Evolutionary conservation across 2,113 vertebrate genomes (phyloP), one percentile per base, ranked within the genome.

Genomic region (Chaetops frenatus): DNA sequence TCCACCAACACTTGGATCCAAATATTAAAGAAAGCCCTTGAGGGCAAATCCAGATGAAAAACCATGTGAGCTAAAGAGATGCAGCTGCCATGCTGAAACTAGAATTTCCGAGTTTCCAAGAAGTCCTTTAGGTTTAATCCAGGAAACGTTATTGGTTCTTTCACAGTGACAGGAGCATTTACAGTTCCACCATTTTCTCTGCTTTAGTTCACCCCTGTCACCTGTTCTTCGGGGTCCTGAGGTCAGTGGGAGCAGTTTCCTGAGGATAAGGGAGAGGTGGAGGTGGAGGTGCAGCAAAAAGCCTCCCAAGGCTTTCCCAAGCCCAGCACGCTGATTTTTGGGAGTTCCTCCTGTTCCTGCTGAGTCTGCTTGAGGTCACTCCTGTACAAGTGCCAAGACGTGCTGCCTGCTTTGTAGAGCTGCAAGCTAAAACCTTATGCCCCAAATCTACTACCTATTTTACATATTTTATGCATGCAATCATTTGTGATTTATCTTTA

Each of bases 341-440:
- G 33, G 6, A 6, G 9, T 66, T 77, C 11, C 24, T 64, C 20
- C 6, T 40, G 5, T 12, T 50, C 18, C 24, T 70, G 56, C 18
- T 28, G n/a, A 51, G 10, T 25, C 18, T 91, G 56, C 54, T 40
- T n/a, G 48, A 64, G 7, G 22, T 70, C 54, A 70, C 15, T 35
- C 35, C 19, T 35, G 7, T 12, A 8, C 0, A 0, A 36, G 50
- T 54, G 57, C 51, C 76, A 48, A 56, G 22, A n/a, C 2, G 6
- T 16, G 21, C 36, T 53, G 12, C 29, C 67, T 47, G 35, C 19
- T 73, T 44, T 42, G 11, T 4, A 66, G 13, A 61, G 9, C 27
- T 44, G 18, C 53, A 45, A 70, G 36, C 45, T 69, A 33, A 72
- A 79, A 19, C 16, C 9, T 33, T 15, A 20, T 16, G 10, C 44